Evolutionary conservation across 2,888 invertebrate genomes (phyloP).

Genomic region (Rhimphoctona megacephalus): DNA sequence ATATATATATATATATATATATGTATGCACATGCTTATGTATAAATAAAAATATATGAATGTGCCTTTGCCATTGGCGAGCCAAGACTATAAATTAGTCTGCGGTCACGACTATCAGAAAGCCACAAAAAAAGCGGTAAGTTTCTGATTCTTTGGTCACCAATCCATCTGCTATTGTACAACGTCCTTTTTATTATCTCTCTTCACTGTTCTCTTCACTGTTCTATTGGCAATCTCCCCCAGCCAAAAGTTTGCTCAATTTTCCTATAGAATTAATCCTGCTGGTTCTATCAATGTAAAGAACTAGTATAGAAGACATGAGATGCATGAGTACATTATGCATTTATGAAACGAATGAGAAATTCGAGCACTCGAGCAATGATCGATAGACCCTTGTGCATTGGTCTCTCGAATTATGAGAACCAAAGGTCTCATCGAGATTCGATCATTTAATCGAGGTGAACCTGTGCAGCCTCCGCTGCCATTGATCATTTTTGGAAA

Average conservation of each 20-base stretch:
- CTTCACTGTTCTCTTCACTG: background rate
- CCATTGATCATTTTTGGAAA: constrained; percentile 68
- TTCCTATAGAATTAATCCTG: constrained; percentile 21
- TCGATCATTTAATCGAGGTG: constrained; percentile 59
- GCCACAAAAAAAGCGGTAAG: constrained; percentile 34
- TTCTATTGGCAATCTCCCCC: background rate
- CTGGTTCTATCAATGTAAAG: background rate
- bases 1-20: background rate
- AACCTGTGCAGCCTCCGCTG: constrained; percentile 52
- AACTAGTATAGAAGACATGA: background rate
- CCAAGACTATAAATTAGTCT: constrained; percentile 68
- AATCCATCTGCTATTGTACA: constrained; percentile 63
- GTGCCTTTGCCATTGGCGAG: constrained; percentile 60
- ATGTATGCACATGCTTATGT: background rate
- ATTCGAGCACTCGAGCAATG: constrained; percentile 56
- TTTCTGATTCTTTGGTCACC: constrained; percentile 61
- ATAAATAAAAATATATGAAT: constrained; percentile 12
- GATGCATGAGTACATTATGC: constrained; percentile 36
- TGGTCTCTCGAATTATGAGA: constrained; percentile 38
- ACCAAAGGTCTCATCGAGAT: constrained; percentile 58
- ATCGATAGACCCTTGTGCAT: constrained; percentile 53
- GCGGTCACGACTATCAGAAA: constrained; percentile 68
- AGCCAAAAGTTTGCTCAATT: constrained; percentile 32
- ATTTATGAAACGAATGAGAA: constrained; percentile 65
- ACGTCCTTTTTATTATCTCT: constrained; percentile 51